Conservation (phyloP, 2,888 invertebrate species). For the Tanytarsus gracilentus region DNA sequence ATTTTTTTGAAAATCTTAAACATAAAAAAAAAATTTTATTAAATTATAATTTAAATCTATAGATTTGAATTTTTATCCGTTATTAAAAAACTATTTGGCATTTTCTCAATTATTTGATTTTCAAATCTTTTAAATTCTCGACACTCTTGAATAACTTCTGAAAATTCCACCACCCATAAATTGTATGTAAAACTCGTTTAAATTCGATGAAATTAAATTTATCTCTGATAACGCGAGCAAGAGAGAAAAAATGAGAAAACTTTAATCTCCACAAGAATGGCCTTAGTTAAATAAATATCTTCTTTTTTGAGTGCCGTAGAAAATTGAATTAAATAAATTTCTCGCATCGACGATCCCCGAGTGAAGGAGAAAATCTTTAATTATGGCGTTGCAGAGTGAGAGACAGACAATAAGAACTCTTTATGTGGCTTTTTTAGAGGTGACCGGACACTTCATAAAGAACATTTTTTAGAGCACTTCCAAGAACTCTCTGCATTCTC, state of each 20-base stretch:
- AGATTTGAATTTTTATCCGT: no score
- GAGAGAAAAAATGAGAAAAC: constrained; percentile 8
- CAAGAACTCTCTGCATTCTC: not conserved
- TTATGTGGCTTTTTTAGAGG: not conserved
- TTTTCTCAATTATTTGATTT: no score
- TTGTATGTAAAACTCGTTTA: not conserved
- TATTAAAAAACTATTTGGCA: no score
- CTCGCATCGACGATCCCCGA: not conserved
- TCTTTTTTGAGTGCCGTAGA: constrained; percentile 17
- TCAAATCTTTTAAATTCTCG: no score
- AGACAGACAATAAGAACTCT: not conserved
- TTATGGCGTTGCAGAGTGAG: not conserved
- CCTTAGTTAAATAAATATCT: not conserved
- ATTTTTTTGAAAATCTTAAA: no score
- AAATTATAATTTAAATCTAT: no score
- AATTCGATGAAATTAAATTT: not conserved
- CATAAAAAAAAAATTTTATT: no score
- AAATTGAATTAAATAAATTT: constrained; percentile 15
- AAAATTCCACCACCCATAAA: not conserved
- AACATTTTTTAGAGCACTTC: not conserved
- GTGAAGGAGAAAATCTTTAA: not conserved
- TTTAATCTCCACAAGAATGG: constrained; percentile 20
- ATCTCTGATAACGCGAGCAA: not conserved
- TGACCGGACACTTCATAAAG: constrained; percentile 4
- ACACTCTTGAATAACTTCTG: no score